phyloP scores from a whole-genome alignment of 2,888 invertebrate species.

The Metopia argyrocephala region DNA sequence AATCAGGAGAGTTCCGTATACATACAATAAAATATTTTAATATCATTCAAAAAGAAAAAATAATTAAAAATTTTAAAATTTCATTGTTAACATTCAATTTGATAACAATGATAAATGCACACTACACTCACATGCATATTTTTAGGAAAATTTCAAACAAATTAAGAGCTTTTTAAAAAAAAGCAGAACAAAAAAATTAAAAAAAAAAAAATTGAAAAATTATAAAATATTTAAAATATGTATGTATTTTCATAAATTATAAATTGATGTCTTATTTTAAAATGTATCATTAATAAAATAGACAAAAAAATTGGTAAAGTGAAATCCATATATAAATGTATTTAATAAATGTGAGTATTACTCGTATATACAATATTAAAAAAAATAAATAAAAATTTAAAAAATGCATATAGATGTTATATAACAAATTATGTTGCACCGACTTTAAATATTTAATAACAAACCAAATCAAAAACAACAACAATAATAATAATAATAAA shows the following conservation, averaged over 20 bases:
- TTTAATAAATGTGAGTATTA: conserved; percentile 63
- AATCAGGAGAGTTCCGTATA: too few species aligned
- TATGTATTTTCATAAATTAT: not conserved
- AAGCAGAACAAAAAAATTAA: too few species aligned
- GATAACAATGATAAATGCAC: too few species aligned
- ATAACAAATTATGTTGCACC: conserved; percentile 39
- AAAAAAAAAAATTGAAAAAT: not conserved
- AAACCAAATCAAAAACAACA: not conserved
- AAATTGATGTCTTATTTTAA: conserved; percentile 27
- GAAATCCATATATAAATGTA: conserved; percentile 57
- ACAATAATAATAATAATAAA: conserved; percentile 7
- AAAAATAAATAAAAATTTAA: conserved; percentile 31
- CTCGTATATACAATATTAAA: conserved; percentile 57
- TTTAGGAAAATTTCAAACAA: too few species aligned
- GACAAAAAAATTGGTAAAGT: conserved; percentile 25
- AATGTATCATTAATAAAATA: too few species aligned
- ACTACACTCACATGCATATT: too few species aligned
- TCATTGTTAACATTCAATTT: too few species aligned
- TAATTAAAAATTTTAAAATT: too few species aligned
- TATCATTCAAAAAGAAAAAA: too few species aligned
- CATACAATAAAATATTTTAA: too few species aligned
- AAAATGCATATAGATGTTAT: conserved; percentile 28
- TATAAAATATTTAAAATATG: conserved; percentile 3
- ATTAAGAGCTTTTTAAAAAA: too few species aligned
- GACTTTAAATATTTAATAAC: conserved; percentile 34